Base-by-base conservation (phyloP, 2,888 invertebrate genomes). In the Tetanocera ferruginea region DNA sequence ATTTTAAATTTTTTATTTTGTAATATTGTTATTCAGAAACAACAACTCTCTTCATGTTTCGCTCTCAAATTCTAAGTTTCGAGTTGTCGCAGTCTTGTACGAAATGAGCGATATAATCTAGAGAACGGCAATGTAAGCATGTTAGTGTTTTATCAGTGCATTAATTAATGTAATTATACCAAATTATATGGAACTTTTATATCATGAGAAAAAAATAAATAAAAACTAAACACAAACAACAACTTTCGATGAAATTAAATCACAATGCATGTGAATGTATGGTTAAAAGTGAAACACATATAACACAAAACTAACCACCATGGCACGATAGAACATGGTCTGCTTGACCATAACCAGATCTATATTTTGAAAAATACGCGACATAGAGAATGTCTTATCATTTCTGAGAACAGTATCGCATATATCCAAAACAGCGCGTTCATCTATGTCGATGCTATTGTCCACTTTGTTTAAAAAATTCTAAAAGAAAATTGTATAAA, bases 351-450 rank as follows among this genome's bases (percentile, higher is more conserved):
- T 91, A 78, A 93, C 87, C 62, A 92, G 91, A 82, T 93, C 91
- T 55, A 95, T 91, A 79, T 92, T 91, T 72, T 91, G 89, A 80
- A 94, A 90, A 4, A 93, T 91, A 60, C 90, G 90, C 17, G 92
- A 92, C 92, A 83, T 90, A 79, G 87, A 91, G 88, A 84, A 89
- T 74, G 91, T 92, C 0, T 82, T 84, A 69, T 88, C 92, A 84
- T 95, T 94, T 83, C 92, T 90, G 70, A 95, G 88, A 23, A 95
- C 91, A 0, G 92, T 91, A 77, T 93, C 92, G 0, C 93, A 92
- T 80, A 96, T 88, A 87, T 94, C 93, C 76, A 92, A 86, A 92
- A 94, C 91, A 5, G 92, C 91, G 62, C 91, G 90, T 78, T 90
- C 88, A 70, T 90, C 87, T 90, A 91, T 79, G 89, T 91, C 83